Evolutionary conservation across 2,113 vertebrate genomes (phyloP).

Genomic region (Tyrannus savana): DNA sequence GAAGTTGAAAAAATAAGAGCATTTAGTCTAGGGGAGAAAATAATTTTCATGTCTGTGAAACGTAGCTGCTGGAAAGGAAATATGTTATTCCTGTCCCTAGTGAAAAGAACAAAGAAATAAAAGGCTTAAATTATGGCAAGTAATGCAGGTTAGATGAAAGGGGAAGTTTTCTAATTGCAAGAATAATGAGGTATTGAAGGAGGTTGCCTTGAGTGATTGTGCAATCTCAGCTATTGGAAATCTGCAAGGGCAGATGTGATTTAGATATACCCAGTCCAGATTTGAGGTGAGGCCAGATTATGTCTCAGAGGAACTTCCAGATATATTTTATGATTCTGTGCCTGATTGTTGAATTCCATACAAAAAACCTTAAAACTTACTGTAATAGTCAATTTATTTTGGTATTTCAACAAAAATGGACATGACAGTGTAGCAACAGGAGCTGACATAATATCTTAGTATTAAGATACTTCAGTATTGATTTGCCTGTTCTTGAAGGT

Average conservation of each 20-base stretch:
- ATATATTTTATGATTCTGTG: background rate
- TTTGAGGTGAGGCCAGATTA: background rate
- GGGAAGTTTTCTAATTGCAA: constrained; percentile 34
- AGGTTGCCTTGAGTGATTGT: background rate
- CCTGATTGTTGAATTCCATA: background rate
- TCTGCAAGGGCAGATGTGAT: background rate
- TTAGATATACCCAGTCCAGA: background rate
- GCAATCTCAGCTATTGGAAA: background rate
- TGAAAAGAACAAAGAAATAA: constrained; percentile 56
- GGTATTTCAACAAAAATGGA: background rate
- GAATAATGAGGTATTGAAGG: constrained; percentile 15
- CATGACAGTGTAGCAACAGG: background rate
- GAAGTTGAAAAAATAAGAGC: background rate
- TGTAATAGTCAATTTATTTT: background rate
- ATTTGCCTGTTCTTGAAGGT: background rate
- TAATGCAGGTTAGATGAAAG: constrained; percentile 39
- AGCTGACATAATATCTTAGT: background rate
- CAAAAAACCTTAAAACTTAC: background rate
- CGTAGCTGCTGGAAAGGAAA: background rate
- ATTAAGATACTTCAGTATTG: background rate
- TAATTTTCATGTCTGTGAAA: background rate
- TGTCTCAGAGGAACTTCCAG: background rate
- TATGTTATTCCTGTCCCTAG: background rate
- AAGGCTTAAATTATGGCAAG: constrained; percentile 6
- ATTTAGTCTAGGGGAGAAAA: background rate